Evolutionary conservation across 1,140 invertebrate genomes (phyloP).

Genomic region (Chrysomallon squamiferum): DNA sequence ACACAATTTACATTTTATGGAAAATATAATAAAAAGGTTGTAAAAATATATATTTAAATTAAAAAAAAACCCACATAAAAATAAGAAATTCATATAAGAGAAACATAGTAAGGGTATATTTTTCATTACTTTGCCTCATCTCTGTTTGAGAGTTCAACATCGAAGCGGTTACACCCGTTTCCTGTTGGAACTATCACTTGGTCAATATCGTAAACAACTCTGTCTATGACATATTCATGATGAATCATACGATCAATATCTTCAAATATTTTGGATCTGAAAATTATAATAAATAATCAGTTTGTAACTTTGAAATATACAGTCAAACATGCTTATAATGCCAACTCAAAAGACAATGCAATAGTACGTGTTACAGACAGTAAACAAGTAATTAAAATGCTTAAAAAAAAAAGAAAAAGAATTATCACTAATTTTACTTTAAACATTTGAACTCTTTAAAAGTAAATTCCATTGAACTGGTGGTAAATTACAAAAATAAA

Average conservation of each 20-base stretch:
- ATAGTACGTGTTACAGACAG: too few relatives aligned
- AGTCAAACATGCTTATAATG: too few relatives aligned
- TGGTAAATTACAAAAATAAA: too few relatives aligned
- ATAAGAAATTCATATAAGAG: background rate
- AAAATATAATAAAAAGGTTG: background rate
- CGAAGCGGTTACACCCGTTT: slow-evolving; percentile 26
- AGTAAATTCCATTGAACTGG: background rate
- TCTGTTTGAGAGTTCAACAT: slow-evolving; percentile 65
- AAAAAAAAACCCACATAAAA: background rate
- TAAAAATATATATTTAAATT: background rate
- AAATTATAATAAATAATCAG: slow-evolving; percentile 11
- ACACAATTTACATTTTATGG: background rate
- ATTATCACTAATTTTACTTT: background rate
- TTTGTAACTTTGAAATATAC: background rate
- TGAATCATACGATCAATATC: slow-evolving; percentile 63
- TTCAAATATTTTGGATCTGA: slow-evolving; percentile 60
- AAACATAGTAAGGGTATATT: background rate
- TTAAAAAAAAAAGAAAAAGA: background rate
- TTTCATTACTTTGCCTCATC: slow-evolving; percentile 68
- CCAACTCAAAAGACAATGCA: too few relatives aligned
- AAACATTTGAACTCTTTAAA: background rate
- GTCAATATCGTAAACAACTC: slow-evolving; percentile 80
- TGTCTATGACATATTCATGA: slow-evolving; percentile 65
- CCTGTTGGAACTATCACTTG: slow-evolving; percentile 49
- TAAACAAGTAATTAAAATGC: too few relatives aligned